These are phyloP conservation scores for Coturnix japonica DNA, from an alignment of 2,113 vertebrate genomes.

Conservation along the genomic window DNA sequence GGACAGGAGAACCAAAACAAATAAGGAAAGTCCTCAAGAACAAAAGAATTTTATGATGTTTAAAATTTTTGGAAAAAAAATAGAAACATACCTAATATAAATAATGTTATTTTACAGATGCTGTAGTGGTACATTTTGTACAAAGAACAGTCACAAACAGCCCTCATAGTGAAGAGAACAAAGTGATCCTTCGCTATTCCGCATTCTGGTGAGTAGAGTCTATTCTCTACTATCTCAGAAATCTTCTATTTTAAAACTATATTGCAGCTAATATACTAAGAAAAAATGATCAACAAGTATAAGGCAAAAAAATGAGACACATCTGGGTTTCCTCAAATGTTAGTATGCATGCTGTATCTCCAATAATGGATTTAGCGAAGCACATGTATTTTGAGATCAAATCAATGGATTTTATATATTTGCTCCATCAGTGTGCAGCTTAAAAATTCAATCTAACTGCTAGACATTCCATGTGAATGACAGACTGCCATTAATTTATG, in stretches of 20 bases:
- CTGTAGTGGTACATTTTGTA: fast-evolving
- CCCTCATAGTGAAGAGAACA: not conserved
- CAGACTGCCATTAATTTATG: not conserved
- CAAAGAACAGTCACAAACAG: not conserved
- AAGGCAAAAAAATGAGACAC: not conserved
- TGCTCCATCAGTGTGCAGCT: not conserved
- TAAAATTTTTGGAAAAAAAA: not conserved
- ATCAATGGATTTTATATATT: not conserved
- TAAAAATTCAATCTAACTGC: not conserved
- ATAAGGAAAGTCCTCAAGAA: not conserved
- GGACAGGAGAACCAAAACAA: not conserved
- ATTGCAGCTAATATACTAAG: not conserved
- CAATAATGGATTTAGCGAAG: not conserved
- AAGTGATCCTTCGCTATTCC: not conserved
- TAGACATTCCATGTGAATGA: not conserved
- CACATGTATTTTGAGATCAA: not conserved
- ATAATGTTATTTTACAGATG: slow-evolving; percentile 10
- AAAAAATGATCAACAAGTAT: not conserved
- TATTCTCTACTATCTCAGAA: not conserved
- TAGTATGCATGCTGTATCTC: not conserved
- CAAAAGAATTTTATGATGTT: not conserved
- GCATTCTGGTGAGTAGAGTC: not conserved
- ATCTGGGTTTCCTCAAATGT: not conserved
- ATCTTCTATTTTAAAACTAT: not conserved
- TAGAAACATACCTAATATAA: not conserved